Evolutionary conservation across 2,888 invertebrate genomes (phyloP).

Genomic region (Nephrotoma appendiculata): DNA sequence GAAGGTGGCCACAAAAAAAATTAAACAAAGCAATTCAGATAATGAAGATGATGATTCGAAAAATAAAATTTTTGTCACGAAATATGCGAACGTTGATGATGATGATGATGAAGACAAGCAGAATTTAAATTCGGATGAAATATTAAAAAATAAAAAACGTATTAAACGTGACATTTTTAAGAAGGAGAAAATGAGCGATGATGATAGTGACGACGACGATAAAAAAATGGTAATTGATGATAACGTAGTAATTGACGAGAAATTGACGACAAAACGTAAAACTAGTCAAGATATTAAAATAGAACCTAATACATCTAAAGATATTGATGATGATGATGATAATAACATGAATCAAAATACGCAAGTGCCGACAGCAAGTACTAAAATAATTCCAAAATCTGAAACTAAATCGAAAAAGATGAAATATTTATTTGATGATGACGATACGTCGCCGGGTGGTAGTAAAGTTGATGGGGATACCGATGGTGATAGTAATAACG

Average conservation of each 20-base stretch:
- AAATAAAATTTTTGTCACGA: not conserved
- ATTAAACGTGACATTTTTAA: slow-evolving; percentile 5
- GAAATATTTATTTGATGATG: slow-evolving; percentile 3
- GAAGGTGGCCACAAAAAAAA: not conserved
- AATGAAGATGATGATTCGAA: not conserved
- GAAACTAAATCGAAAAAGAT: slow-evolving; percentile 1
- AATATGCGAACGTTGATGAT: not conserved
- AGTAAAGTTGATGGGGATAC: not conserved
- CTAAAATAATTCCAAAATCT: not conserved
- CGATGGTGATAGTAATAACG: not conserved
- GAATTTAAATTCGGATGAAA: not conserved
- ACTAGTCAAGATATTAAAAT: not conserved
- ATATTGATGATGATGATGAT: not conserved
- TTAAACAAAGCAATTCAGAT: not conserved
- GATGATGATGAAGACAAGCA: not conserved
- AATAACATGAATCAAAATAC: not conserved
- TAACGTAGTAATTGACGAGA: not conserved
- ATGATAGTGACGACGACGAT: slow-evolving; percentile 12
- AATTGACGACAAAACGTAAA: not conserved
- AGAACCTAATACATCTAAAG: not conserved
- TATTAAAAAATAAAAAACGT: not conserved
- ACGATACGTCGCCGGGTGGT: not conserved
- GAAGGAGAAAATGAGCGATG: slow-evolving; percentile 11
- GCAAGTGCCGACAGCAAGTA: not conserved
- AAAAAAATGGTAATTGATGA: not conserved